A percentile compares a stretch with the other conserved stretches of the same genome.
Evolutionary conservation across 1,140 invertebrate genomes (phyloP).

Genomic region (Orussus abietinus): DNA sequence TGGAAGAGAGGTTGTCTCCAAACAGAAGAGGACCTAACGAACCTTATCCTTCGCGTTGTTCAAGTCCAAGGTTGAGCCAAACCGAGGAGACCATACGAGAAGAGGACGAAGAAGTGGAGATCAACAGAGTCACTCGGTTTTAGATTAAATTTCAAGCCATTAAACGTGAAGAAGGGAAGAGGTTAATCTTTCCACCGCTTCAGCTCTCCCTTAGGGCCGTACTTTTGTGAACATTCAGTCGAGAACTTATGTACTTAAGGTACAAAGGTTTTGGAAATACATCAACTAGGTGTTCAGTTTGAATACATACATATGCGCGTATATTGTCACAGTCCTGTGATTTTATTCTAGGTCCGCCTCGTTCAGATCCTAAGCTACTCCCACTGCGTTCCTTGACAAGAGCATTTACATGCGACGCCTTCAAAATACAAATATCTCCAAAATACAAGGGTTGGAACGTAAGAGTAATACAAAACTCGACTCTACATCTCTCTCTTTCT

Average conservation of each 20-base stretch:
- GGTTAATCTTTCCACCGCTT: no score
- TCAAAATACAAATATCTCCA: neutral
- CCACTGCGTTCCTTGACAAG: slow-evolving; percentile 17
- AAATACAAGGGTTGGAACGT: no score
- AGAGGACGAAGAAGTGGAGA: slow-evolving; percentile 35
- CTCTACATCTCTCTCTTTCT: no score
- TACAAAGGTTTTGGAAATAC: no score
- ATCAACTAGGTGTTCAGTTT: slow-evolving; percentile 5
- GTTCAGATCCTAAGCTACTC: slow-evolving; percentile 34
- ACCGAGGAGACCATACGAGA: slow-evolving; percentile 38
- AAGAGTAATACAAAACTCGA: no score
- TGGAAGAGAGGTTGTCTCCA: slow-evolving; percentile 28
- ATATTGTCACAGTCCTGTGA: slow-evolving; percentile 38
- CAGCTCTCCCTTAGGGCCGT: no score
- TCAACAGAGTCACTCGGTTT: slow-evolving; percentile 40
- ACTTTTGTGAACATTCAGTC: no score
- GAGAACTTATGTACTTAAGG: no score
- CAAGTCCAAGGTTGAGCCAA: slow-evolving; percentile 34
- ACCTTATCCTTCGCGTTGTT: slow-evolving; percentile 34
- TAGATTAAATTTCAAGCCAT: slow-evolving; percentile 18
- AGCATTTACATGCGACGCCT: slow-evolving; percentile 1
- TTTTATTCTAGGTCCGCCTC: slow-evolving; percentile 14
- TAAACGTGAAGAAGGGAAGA: no score
- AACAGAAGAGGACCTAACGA: slow-evolving; percentile 30
- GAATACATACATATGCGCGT: slow-evolving; percentile 29